Evolutionary conservation across 2,797 vertebrate genomes (phyloP).

Genomic region (Ctenochaetus hawaiiensis): DNA sequence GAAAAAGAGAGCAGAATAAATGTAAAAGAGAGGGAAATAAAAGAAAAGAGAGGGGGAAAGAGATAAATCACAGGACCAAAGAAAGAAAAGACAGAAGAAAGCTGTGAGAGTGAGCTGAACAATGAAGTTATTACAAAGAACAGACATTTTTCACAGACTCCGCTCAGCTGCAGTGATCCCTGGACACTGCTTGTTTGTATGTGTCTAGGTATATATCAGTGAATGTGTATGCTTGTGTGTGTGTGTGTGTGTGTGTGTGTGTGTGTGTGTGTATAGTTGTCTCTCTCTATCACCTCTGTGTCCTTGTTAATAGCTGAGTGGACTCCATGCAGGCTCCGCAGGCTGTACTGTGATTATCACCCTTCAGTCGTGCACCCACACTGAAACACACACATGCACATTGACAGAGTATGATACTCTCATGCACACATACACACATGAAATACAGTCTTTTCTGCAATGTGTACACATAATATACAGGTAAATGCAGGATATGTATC

Average conservation of each 20-base stretch:
- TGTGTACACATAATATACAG: background rate
- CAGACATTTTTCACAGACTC: constrained; percentile 43
- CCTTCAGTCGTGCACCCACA: constrained; percentile 60
- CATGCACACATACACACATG: background rate
- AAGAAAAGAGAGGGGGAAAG: constrained; percentile 8
- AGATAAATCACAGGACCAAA: background rate
- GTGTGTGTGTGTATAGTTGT: constrained; percentile 54
- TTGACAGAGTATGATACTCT: background rate
- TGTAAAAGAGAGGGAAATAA: background rate
- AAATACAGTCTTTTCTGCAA: background rate
- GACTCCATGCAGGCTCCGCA: constrained; percentile 76
- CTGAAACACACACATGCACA: constrained; percentile 23
- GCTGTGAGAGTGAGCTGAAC: constrained; percentile 10
- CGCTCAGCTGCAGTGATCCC: constrained; percentile 48
- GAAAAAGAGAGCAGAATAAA: background rate
- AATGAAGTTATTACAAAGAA: constrained; percentile 41
- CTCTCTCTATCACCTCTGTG: constrained; percentile 70
- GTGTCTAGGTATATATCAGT: constrained; percentile 32
- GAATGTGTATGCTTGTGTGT: constrained; percentile 31
- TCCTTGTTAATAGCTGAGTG: constrained; percentile 78
- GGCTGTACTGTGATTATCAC: constrained; percentile 80
- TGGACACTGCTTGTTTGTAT: constrained; percentile 38
- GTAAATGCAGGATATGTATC: background rate
- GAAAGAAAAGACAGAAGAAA: constrained; percentile 7
- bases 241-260: constrained; percentile 28